A percentile compares a stretch with the other conserved stretches of the same genome.
Evolutionary conservation across 2,888 invertebrate species (phyloP).

Genomic region (Pasiphila rectangulata): DNA sequence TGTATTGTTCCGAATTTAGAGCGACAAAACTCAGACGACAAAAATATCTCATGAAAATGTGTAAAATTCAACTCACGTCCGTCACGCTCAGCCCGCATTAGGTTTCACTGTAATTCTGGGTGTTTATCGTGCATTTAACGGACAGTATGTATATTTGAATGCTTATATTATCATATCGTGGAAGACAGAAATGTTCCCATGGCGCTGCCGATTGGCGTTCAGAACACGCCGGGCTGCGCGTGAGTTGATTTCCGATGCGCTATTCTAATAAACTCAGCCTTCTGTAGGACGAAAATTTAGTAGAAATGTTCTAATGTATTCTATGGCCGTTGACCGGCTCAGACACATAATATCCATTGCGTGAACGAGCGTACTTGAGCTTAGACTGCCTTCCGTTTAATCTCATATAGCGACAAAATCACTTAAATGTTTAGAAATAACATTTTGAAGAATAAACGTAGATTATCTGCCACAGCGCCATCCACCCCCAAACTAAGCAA

Average conservation of each 20-base stretch:
- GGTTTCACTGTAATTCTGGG: constrained; percentile 81
- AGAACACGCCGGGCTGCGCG: constrained; percentile 70
- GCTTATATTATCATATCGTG: constrained; percentile 81
- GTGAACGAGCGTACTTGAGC: constrained; percentile 12
- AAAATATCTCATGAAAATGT: constrained; percentile 63
- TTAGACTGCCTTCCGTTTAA: background rate
- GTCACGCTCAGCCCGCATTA: constrained; percentile 75
- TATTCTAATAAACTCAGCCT: constrained; percentile 80
- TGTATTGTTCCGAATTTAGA: background rate
- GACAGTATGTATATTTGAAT: constrained; percentile 81
- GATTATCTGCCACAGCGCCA: no score
- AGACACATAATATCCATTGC: constrained; percentile 49
- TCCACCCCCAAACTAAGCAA: no score
- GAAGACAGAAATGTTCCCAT: constrained; percentile 82
- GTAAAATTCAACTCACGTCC: constrained; percentile 75
- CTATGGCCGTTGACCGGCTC: constrained; percentile 74
- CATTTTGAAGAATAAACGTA: no score
- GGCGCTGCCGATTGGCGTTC: constrained; percentile 72
- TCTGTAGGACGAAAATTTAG: constrained; percentile 81
- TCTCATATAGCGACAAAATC: constrained; percentile 2
- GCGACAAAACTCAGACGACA: constrained; percentile 38
- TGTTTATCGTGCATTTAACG: constrained; percentile 82
- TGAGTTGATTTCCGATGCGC: constrained; percentile 70
- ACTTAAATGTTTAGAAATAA: no score
- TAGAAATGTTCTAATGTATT: constrained; percentile 80